Conservation (phyloP, 2,113 vertebrate species). For the Nematolebias whitei region DNA sequence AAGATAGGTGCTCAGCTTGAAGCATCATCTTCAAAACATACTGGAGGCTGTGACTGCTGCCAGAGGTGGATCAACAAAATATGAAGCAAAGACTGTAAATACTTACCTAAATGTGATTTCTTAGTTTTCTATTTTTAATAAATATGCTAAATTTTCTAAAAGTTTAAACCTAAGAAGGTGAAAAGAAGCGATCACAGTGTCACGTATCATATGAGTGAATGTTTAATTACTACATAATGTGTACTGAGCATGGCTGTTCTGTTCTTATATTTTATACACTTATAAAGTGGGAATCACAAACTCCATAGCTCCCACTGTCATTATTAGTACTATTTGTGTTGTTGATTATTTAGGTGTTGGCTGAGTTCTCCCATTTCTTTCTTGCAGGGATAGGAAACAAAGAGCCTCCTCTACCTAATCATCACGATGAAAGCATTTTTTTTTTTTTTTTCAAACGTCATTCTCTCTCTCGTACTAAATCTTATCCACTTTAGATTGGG, state of each 20-base stretch:
- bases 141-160: no score
- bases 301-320: slow-evolving; percentile 29
- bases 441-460: slow-evolving; percentile 60
- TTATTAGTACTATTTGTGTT: slow-evolving; percentile 28
- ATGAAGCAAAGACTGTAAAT: no score
- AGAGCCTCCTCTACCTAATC: slow-evolving; percentile 71
- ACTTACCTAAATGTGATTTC: no score
- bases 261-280: slow-evolving; percentile 5
- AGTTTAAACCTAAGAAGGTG: background rate
- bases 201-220: no score
- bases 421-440: slow-evolving; percentile 65
- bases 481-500: slow-evolving; percentile 70
- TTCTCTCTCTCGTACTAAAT: slow-evolving; percentile 61
- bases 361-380: slow-evolving; percentile 46
- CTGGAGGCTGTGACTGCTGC: no score
- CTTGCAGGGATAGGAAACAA: slow-evolving; percentile 57
- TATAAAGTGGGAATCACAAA: slow-evolving; percentile 8
- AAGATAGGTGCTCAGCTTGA: no score
- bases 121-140: no score
- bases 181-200: slow-evolving; percentile 11
- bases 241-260: background rate
- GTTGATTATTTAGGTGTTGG: slow-evolving; percentile 39
- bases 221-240: no score
- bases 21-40: no score
- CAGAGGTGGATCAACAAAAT: no score